phyloP scores from a whole-genome alignment of 2,113 vertebrate species.

The Astur gentilis region DNA sequence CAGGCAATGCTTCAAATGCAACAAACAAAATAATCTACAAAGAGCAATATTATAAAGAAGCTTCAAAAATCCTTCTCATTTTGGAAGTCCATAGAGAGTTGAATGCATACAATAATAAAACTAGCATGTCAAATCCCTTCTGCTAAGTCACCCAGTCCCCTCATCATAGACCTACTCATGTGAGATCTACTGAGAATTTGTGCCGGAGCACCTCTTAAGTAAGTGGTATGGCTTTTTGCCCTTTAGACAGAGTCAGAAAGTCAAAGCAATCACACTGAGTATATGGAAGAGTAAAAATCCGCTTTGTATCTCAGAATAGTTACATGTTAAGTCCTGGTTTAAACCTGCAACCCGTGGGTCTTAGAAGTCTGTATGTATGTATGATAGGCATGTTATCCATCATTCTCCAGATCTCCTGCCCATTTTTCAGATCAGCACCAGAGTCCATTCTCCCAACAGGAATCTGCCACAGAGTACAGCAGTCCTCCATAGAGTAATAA shows the following conservation, averaged over 20 bases:
- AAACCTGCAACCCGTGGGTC: neutral
- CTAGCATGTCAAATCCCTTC: neutral
- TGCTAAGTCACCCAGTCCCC: neutral
- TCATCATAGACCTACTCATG: neutral
- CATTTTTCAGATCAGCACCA: neutral
- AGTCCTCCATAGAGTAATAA: neutral
- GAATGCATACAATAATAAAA: neutral
- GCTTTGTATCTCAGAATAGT: neutral
- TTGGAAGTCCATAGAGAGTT: neutral
- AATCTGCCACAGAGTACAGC: neutral
- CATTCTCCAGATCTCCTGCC: neutral
- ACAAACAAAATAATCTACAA: neutral
- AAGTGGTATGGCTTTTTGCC: neutral
- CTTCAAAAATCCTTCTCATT: neutral
- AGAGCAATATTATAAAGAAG: neutral
- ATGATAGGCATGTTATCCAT: accelerated
- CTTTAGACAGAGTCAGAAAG: neutral
- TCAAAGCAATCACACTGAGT: neutral
- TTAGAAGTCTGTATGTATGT: neutral
- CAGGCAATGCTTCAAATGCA: neutral
- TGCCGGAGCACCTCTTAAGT: neutral
- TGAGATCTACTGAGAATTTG: neutral
- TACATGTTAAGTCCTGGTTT: neutral
- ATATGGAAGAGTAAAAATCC: neutral
- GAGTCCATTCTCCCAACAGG: neutral